Percentiles rank a stretch among this genome's conserved stretches.
These are phyloP conservation scores for Halichoeres trimaculatus DNA, from an alignment of 2,113 vertebrate species.

Conservation along the genomic window DNA sequence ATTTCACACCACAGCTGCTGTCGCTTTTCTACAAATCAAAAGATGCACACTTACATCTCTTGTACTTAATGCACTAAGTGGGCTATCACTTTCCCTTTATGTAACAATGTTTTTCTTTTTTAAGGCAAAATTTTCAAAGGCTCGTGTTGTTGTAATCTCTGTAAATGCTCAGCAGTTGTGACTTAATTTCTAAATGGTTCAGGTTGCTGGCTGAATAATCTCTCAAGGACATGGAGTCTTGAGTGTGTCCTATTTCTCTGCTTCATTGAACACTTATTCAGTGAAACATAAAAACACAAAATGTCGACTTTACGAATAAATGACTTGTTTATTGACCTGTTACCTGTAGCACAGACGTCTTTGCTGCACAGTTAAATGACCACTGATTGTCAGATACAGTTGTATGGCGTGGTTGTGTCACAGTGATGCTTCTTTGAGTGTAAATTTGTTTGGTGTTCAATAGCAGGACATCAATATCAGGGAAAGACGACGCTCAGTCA, in stretches of 20 bases:
- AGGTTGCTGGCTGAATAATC: conserved; percentile 3
- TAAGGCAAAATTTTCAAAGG: too few species aligned
- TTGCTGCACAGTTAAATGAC: not conserved
- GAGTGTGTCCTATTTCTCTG: not conserved
- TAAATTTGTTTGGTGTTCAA: not conserved
- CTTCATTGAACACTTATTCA: not conserved
- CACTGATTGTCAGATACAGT: not conserved
- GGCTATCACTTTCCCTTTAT: too few species aligned
- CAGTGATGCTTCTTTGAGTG: not conserved
- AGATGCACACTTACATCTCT: too few species aligned
- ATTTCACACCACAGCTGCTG: too few species aligned
- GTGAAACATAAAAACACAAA: not conserved
- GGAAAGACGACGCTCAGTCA: not conserved
- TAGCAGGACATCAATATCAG: not conserved
- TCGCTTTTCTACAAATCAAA: too few species aligned
- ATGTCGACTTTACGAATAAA: conserved; percentile 4
- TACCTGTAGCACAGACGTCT: not conserved
- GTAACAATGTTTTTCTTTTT: too few species aligned
- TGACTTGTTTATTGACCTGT: not conserved
- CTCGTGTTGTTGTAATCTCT: too few species aligned
- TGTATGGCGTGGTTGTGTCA: not conserved
- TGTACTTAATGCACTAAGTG: too few species aligned
- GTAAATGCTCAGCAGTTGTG: too few species aligned
- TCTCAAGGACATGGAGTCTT: not conserved
- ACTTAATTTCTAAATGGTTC: too few species aligned